Conservation (phyloP, 1,140 invertebrate species). For the Drosophila murphyi region DNA sequence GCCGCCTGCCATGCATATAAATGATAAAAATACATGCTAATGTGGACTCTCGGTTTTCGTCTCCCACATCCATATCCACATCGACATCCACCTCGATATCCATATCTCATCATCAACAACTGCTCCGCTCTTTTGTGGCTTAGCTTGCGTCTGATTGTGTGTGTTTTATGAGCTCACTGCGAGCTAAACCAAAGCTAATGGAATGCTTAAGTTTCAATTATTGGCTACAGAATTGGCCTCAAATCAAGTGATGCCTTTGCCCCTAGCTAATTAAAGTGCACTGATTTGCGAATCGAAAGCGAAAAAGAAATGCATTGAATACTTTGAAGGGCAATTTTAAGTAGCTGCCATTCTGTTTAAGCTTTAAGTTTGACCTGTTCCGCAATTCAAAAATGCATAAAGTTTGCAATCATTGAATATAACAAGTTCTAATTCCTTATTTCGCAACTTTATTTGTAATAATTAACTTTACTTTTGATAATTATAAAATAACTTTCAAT, state of each 20-base stretch:
- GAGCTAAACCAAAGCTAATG: conserved; percentile 69
- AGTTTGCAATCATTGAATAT: not conserved
- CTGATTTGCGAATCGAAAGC: not conserved
- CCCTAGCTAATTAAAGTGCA: conserved; percentile 13
- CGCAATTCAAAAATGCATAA: too few species aligned
- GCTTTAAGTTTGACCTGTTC: too few species aligned
- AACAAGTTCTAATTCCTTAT: too few species aligned
- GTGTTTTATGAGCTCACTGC: conserved; percentile 51
- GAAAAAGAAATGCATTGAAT: conserved; percentile 10
- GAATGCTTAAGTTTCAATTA: conserved; percentile 80
- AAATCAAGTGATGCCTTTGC: conserved; percentile 49
- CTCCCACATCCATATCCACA: not conserved
- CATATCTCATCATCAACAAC: conserved; percentile 1
- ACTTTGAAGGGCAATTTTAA: conserved; percentile 10
- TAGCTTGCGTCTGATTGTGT: conserved; percentile 11
- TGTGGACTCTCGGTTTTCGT: conserved; percentile 32
- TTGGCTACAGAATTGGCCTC: conserved; percentile 69
- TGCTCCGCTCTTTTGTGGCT: not conserved
- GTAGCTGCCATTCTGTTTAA: not conserved
- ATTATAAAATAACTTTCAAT: too few species aligned
- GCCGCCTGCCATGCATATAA: conserved; percentile 77
- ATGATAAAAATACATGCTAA: conserved; percentile 80
- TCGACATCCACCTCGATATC: not conserved
- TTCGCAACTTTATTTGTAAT: too few species aligned
- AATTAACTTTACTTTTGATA: too few species aligned